Conservation (phyloP, 2,888 invertebrate genomes). For the Thera britannica region DNA sequence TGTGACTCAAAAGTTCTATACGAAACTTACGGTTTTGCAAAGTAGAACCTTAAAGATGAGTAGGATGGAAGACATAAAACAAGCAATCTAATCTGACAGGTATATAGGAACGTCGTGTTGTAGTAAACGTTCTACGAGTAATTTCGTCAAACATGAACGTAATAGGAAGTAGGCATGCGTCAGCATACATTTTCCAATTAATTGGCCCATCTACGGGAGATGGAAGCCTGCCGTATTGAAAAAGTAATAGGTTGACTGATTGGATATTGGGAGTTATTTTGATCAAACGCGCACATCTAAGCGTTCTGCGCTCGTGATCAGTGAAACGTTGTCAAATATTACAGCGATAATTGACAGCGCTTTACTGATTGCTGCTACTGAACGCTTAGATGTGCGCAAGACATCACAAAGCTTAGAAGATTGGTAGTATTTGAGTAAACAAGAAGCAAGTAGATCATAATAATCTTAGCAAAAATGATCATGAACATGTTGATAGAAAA, state of each 20-base stretch:
- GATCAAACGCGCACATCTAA: background rate
- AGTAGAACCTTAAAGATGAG: background rate
- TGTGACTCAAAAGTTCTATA: too few relatives aligned
- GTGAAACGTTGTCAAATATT: too few relatives aligned
- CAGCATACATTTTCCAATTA: slow-evolving; percentile 9
- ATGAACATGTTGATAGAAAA: too few relatives aligned
- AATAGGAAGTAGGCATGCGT: background rate
- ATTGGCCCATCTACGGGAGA: background rate
- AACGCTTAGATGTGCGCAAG: too few relatives aligned
- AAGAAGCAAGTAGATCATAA: background rate
- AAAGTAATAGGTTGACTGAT: slow-evolving; percentile 5
- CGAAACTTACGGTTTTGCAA: too few relatives aligned
- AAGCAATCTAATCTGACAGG: background rate
- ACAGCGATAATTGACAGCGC: too few relatives aligned
- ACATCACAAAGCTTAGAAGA: background rate
- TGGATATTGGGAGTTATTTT: slow-evolving; percentile 5
- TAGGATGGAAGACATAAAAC: background rate
- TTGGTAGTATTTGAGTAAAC: background rate
- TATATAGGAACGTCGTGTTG: background rate
- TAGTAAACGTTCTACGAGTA: background rate
- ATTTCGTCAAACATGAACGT: background rate
- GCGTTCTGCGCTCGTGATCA: too few relatives aligned
- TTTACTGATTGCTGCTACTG: too few relatives aligned
- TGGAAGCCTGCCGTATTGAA: background rate
- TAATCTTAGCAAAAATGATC: too few relatives aligned